These are phyloP conservation scores for Pentalonia nigronervosa DNA, from an alignment of 1,140 invertebrate genomes.

Conservation along the genomic window DNA sequence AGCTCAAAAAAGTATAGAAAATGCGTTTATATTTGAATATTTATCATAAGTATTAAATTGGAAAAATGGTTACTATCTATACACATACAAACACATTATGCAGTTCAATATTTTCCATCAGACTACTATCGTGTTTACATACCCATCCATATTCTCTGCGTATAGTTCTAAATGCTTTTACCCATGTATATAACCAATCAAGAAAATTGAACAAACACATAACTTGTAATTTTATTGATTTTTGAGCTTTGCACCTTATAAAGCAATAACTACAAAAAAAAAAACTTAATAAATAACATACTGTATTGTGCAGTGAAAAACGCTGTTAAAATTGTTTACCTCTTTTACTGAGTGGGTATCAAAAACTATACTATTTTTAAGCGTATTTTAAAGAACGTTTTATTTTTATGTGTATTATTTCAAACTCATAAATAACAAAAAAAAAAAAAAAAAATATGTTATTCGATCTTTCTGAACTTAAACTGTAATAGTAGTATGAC, in stretches of 20 bases:
- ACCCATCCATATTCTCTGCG: background rate
- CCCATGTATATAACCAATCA: background rate
- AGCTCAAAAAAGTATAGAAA: background rate
- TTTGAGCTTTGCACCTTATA: background rate
- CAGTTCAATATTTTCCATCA: background rate
- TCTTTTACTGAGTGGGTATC: background rate
- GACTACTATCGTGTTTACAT: background rate
- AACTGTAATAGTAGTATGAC: background rate
- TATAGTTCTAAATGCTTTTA: background rate
- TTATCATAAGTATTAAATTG: background rate
- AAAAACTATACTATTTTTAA: conserved; percentile 1
- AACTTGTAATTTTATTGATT: conserved; percentile 6
- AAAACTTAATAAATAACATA: background rate
- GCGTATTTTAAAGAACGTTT: background rate
- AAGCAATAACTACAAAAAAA: conserved; percentile 6
- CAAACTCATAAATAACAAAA: conserved; percentile 12
- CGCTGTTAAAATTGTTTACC: background rate
- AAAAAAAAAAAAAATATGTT: background rate
- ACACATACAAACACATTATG: background rate
- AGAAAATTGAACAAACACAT: background rate
- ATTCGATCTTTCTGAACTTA: background rate
- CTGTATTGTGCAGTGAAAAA: background rate
- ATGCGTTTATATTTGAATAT: background rate
- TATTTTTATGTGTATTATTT: conserved; percentile 17
- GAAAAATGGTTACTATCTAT: background rate